Evolutionary conservation across 2,888 invertebrate genomes (phyloP), one percentile per base, ranked within the genome.

Genomic region (Tortrix viridana): DNA sequence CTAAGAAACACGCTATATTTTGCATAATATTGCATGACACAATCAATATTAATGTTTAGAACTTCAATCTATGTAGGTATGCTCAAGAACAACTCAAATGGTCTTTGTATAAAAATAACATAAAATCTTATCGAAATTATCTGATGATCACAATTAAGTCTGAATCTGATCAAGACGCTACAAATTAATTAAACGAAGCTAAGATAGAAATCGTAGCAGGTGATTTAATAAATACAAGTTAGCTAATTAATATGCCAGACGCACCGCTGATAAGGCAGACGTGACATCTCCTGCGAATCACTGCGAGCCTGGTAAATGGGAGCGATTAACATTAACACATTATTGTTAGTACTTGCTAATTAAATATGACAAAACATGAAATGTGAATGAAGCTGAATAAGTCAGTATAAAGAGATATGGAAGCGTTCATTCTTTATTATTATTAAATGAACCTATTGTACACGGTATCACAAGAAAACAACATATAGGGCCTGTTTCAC

Each of bases 201-300:
- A 74, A 84, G 89, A 89, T 89, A 85, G 76, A 74, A 81, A 89
- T 89, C 89, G 80, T 85, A 86, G 84, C 89, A 86, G 88, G 88
- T 89, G 89, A 89, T 90, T 88, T 87, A 86, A 89, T 86, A 88
- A 88, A 89, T 89, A 88, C 87, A 86, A 86, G 81, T 86, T 84
- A 83, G 83, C 9, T 44, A 18, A 32, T 90, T 90, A 90, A 89
- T 89, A 90, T 89, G 89, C 89, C 87, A 89, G 89, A 85, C 88
- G 88, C 87, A 84, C 72, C 73, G 73, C 76, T 79, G 86, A 85
- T 87, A 88, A 85, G 84, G 57, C 69, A 37, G 67, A 75, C 79
- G 82, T 77, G 81, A 81, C 85, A 84, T 84, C 86, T 86, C 86
- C 74, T 75, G 78, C 79, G 79, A 77, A 81, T 80, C 76, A 43